These are phyloP conservation scores for Tenthredo distinguenda DNA, from an alignment of 2,888 invertebrate genomes.

Conservation along the genomic window DNA sequence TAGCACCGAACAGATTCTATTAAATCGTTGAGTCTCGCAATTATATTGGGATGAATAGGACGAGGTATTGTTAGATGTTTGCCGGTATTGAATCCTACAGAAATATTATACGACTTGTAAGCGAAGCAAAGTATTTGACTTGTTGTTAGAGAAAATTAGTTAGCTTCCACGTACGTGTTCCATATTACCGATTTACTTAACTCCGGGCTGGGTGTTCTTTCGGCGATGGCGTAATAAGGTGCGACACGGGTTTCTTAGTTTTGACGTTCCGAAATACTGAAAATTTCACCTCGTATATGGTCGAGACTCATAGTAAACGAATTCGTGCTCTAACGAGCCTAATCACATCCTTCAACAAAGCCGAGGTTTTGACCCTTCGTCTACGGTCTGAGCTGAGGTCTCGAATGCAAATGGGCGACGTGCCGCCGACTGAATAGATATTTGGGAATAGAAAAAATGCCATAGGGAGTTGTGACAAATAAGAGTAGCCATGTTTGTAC, in stretches of 20 bases:
- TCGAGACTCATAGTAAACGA: constrained; percentile 26
- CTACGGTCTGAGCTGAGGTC: constrained; percentile 25
- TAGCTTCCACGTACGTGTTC: constrained; percentile 40
- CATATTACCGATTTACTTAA: constrained; percentile 38
- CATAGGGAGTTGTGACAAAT: constrained; percentile 47
- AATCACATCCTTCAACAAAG: constrained; percentile 52
- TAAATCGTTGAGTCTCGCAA: constrained; percentile 19
- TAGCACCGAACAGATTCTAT: not conserved
- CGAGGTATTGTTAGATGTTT: constrained; percentile 19
- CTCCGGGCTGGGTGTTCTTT: constrained; percentile 26
- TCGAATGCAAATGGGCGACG: constrained; percentile 51
- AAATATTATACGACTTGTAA: constrained; percentile 35
- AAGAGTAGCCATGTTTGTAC: constrained; percentile 52
- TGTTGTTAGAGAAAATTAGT: constrained; percentile 50
- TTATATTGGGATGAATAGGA: not conserved
- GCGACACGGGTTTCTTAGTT: constrained; percentile 29
- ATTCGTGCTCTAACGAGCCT: constrained; percentile 50
- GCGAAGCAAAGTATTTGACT: constrained; percentile 29
- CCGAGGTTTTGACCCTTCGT: constrained; percentile 49
- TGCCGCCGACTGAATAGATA: constrained; percentile 50
- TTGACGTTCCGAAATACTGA: constrained; percentile 43
- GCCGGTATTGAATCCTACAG: not conserved
- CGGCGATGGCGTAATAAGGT: constrained; percentile 45
- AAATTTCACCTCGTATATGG: constrained; percentile 41
- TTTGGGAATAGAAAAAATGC: constrained; percentile 49